A percentile compares a stretch with the other conserved stretches of the same genome.
phyloP scores from a whole-genome alignment of 2,888 invertebrate genomes.

The Teleiodes luculella region DNA sequence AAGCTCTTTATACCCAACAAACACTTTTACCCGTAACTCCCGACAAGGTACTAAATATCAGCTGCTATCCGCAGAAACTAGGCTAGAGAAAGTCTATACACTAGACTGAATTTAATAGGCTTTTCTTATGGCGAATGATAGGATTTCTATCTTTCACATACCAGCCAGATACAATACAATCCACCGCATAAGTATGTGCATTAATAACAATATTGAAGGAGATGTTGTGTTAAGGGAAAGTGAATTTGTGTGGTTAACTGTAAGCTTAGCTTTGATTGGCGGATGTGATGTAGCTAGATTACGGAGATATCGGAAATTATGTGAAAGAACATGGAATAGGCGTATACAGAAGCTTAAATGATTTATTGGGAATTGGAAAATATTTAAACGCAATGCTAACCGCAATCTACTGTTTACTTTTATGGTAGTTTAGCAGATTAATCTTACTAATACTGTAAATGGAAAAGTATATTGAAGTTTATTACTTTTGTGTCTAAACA shows the following conservation, averaged over 20 bases:
- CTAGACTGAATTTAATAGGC: conserved; percentile 14
- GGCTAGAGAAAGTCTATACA: conserved; percentile 14
- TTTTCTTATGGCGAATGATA: conserved; percentile 14
- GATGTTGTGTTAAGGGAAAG: not conserved
- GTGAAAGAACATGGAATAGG: not conserved
- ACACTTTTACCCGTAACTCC: conserved; percentile 3
- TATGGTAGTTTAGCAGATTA: no score
- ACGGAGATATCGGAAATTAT: not conserved
- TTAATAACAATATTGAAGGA: not conserved
- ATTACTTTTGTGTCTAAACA: no score
- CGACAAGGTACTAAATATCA: not conserved
- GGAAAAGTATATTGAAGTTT: no score
- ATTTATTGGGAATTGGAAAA: not conserved
- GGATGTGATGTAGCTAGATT: conserved; percentile 1
- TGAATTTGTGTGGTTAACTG: not conserved
- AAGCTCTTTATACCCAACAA: not conserved
- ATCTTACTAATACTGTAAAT: no score
- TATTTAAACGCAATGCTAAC: no score
- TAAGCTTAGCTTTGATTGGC: not conserved
- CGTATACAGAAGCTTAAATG: not conserved
- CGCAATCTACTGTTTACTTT: no score
- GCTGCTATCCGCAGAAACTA: conserved; percentile 8
- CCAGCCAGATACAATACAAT: not conserved
- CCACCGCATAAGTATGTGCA: not conserved
- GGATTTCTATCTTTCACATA: conserved; percentile 16